Evolutionary conservation across 2,888 invertebrate genomes (phyloP).

Genomic region (Chymomyza procnemis): DNA sequence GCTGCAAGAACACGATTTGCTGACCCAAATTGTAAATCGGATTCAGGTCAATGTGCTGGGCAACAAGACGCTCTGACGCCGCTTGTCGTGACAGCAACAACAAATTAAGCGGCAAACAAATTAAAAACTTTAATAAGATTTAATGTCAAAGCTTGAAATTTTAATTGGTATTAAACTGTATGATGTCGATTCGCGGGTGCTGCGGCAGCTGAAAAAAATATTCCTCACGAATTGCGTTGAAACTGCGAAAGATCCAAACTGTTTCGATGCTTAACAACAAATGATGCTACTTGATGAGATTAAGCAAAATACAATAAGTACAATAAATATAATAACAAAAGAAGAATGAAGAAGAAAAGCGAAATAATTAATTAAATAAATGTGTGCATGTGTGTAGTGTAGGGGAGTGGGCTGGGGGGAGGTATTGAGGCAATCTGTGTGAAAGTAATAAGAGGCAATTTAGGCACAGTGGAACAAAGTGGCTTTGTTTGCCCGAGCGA

Average conservation of each 20-base stretch:
- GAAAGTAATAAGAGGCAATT: constrained; percentile 12
- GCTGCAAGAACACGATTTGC: background rate
- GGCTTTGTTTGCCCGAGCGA: background rate
- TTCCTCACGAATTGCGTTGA: background rate
- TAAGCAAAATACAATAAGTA: constrained; percentile 35
- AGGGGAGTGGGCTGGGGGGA: too few species aligned
- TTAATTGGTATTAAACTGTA: constrained; percentile 31
- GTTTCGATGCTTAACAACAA: constrained; percentile 56
- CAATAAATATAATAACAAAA: constrained; percentile 28
- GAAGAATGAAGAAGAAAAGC: constrained; percentile 28
- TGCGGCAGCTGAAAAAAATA: background rate
- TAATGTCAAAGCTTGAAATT: constrained; percentile 29
- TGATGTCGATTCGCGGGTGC: background rate
- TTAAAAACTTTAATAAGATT: constrained; percentile 28
- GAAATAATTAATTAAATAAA: constrained; percentile 64
- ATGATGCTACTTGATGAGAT: constrained; percentile 52
- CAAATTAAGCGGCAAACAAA: background rate
- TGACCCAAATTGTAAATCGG: background rate
- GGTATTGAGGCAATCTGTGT: too few species aligned
- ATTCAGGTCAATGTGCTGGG: background rate
- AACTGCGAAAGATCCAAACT: constrained; percentile 36
- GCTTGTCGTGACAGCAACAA: background rate
- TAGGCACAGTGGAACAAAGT: constrained; percentile 31
- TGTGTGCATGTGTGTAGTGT: constrained; percentile 17
- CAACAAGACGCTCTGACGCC: background rate